Evolutionary conservation across 2,797 vertebrate genomes (phyloP).

Genomic region (Notolabrus celidotus): DNA sequence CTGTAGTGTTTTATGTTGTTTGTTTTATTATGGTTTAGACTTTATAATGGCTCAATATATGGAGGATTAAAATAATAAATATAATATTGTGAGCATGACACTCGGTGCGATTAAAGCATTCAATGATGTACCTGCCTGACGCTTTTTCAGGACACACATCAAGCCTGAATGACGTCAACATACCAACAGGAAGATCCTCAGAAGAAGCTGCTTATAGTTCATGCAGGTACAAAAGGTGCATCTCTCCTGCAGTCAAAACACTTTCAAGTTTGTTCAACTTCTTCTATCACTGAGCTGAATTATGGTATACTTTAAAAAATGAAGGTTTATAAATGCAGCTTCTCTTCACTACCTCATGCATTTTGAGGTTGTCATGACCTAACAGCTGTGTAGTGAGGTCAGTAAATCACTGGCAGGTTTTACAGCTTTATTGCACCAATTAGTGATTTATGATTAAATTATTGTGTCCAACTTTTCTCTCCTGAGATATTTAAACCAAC

Average conservation of each 20-base stretch:
- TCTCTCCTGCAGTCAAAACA: neutral
- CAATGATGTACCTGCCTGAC: too few species aligned
- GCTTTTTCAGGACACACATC: too few species aligned
- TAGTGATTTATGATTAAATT: slow-evolving; percentile 3
- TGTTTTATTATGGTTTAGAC: too few species aligned
- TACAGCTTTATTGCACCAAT: neutral
- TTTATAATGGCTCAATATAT: too few species aligned
- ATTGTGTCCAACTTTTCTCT: slow-evolving; percentile 7
- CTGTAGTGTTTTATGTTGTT: too few species aligned
- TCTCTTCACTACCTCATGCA: neutral
- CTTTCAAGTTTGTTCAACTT: neutral
- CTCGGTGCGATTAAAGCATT: neutral
- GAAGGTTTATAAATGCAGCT: neutral
- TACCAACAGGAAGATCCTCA: neutral
- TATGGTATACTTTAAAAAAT: neutral
- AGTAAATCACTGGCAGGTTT: neutral
- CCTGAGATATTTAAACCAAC: slow-evolving; percentile 20
- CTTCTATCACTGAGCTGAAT: neutral
- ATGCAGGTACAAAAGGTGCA: neutral
- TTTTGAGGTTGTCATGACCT: neutral
- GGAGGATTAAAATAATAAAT: too few species aligned
- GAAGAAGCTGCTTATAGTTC: neutral
- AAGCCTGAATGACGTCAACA: neutral
- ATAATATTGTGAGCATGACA: neutral
- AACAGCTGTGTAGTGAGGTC: neutral